A percentile compares a stretch with the other conserved stretches of the same genome.
Conservation (phyloP, 2,797 vertebrate species). For the Naso thynnoides region DNA sequence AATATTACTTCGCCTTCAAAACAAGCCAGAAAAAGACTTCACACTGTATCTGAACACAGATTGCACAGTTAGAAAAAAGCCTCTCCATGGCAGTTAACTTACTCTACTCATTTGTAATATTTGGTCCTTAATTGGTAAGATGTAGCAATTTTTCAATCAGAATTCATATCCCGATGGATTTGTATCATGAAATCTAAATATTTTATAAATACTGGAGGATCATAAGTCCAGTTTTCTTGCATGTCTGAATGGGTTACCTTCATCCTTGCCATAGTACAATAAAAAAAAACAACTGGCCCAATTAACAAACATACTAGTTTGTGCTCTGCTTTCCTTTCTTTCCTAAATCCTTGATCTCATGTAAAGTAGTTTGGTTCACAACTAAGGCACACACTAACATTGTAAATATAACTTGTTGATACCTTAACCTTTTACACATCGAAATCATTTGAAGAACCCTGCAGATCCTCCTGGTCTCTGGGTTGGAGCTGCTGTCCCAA, state of each 20-base stretch:
- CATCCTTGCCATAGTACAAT: not conserved
- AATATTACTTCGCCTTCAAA: conserved; percentile 7
- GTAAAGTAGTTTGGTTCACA: conserved; percentile 2
- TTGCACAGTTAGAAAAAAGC: conserved; percentile 1
- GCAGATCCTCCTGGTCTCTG: conserved; percentile 19
- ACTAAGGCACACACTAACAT: not conserved
- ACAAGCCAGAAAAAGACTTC: not conserved
- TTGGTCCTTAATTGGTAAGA: not conserved
- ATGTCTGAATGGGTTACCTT: not conserved
- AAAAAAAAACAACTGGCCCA: not conserved
- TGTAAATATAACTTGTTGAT: conserved; percentile 1
- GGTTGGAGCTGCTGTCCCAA: conserved; percentile 45
- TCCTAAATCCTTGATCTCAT: not conserved
- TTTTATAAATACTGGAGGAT: not conserved
- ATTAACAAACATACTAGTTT: not conserved
- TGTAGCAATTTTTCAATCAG: not conserved
- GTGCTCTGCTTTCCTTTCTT: not conserved
- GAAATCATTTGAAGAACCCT: conserved; percentile 23
- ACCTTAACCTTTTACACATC: conserved; percentile 25
- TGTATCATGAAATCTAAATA: not conserved
- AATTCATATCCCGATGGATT: not conserved
- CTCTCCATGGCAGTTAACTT: not conserved
- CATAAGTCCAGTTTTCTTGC: not conserved
- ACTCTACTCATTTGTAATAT: not conserved
- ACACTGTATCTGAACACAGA: conserved; percentile 9